Percentiles rank a stretch among this genome's conserved stretches.
Evolutionary conservation across 2,888 invertebrate genomes (phyloP).

Genomic region (Pseudeuparius sepicola): DNA sequence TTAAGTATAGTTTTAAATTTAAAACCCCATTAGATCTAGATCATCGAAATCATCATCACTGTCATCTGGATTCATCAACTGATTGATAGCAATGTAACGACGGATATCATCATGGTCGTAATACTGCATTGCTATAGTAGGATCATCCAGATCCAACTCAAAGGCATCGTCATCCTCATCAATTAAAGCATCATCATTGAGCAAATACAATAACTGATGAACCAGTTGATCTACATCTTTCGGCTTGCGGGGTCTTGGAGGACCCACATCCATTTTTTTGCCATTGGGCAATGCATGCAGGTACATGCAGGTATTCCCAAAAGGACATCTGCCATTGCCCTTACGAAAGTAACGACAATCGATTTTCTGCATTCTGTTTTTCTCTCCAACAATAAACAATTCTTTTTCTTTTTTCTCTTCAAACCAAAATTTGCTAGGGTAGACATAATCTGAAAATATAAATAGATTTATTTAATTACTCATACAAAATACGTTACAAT

Average conservation of each 20-base stretch:
- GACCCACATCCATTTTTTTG: constrained; percentile 52
- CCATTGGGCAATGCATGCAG: constrained; percentile 66
- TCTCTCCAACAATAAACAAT: constrained; percentile 59
- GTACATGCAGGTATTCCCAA: constrained; percentile 75
- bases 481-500: too few relatives aligned
- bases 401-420: constrained; percentile 66
- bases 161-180: constrained; percentile 15
- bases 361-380: constrained; percentile 47
- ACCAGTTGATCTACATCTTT: constrained; percentile 17
- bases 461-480: neutral
- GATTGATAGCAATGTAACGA: constrained; percentile 22
- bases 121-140: constrained; percentile 23
- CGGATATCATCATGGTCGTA: constrained; percentile 23
- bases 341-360: constrained; percentile 68
- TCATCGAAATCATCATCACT: constrained; percentile 14
- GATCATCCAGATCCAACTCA: constrained; percentile 18
- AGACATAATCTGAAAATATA: constrained; percentile 52
- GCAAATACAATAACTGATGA: constrained; percentile 24
- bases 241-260: constrained; percentile 21
- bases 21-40: too few relatives aligned
- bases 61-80: constrained; percentile 13
- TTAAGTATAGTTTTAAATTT: too few relatives aligned
- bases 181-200: constrained; percentile 19
- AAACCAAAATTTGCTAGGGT: constrained; percentile 68
- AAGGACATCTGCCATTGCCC: constrained; percentile 67